Conservation (phyloP, 2,113 vertebrate species). For the Colinus virginianus region DNA sequence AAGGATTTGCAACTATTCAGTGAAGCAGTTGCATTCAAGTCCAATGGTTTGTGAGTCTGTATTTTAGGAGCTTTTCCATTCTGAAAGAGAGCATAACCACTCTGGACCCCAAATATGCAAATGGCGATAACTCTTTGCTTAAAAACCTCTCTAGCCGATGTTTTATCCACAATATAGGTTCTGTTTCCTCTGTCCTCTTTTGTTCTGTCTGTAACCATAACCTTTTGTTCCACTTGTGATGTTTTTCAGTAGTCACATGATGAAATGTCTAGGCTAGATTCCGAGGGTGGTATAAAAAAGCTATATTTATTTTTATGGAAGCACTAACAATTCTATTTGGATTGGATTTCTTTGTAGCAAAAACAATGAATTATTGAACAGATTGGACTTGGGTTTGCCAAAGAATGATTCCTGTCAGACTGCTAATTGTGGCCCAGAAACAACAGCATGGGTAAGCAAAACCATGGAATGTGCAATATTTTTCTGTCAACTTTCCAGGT, state of each 20-base stretch:
- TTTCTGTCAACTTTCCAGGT: constrained; percentile 37
- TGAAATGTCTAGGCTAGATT: constrained; percentile 38
- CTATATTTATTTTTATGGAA: constrained; percentile 44
- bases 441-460: constrained; percentile 74
- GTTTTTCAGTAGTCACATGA: background rate
- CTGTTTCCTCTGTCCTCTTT: background rate
- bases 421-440: background rate
- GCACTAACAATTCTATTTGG: constrained; percentile 68
- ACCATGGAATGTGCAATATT: background rate
- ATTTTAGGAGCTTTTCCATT: background rate
- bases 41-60: background rate
- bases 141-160: background rate
- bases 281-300: constrained; percentile 35
- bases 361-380: constrained; percentile 73
- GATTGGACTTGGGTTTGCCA: constrained; percentile 24
- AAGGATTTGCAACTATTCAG: background rate
- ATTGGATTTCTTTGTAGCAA: constrained; percentile 70
- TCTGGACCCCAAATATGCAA: background rate
- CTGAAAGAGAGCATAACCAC: background rate
- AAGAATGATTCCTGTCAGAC: constrained; percentile 33
- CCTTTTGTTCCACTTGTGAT: constrained; percentile 4
- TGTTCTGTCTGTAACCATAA: background rate
- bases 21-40: background rate
- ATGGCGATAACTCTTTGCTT: background rate
- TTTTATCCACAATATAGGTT: background rate